These are phyloP conservation scores for Ptychodera flava DNA, from an alignment of 35 echinoderm and acorn worm species.

Conservation along the genomic window DNA sequence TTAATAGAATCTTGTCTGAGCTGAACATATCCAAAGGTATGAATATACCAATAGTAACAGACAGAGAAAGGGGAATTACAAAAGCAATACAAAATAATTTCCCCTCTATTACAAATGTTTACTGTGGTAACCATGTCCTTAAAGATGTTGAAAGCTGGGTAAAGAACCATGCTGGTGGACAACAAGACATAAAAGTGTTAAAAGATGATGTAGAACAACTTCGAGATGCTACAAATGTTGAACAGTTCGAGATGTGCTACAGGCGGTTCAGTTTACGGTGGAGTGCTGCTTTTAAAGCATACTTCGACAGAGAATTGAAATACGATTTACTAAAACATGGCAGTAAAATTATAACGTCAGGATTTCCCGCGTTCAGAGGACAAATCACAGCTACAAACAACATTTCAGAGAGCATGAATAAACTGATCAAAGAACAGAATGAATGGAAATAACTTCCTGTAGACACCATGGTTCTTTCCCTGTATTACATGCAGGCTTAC, in stretches of 20 bases:
- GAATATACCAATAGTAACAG: conserved; percentile 10
- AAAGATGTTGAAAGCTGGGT: conserved; percentile 11
- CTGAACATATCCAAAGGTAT: not conserved
- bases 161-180: conserved; percentile 1
- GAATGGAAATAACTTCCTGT: conserved; percentile 6
- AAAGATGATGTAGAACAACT: conserved; percentile 26
- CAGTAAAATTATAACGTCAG: not conserved
- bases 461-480: conserved; percentile 9
- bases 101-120: not conserved
- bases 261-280: not conserved
- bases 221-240: not conserved
- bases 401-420: conserved; percentile 19
- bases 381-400: conserved; percentile 22
- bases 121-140: conserved; percentile 14
- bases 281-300: conserved; percentile 6
- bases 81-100: not conserved
- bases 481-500: conserved; percentile 18
- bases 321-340: conserved; percentile 6
- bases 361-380: conserved; percentile 8
- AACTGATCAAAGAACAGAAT: conserved; percentile 11
- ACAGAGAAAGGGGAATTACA: conserved; percentile 23
- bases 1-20: not conserved
- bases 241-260: not conserved
- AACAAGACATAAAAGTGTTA: conserved; percentile 15
- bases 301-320: conserved; percentile 13